A percentile compares a stretch with the other conserved stretches of the same genome.
Evolutionary conservation across 2,113 vertebrate genomes (phyloP).

Genomic region (Girardinichthys multiradiatus): DNA sequence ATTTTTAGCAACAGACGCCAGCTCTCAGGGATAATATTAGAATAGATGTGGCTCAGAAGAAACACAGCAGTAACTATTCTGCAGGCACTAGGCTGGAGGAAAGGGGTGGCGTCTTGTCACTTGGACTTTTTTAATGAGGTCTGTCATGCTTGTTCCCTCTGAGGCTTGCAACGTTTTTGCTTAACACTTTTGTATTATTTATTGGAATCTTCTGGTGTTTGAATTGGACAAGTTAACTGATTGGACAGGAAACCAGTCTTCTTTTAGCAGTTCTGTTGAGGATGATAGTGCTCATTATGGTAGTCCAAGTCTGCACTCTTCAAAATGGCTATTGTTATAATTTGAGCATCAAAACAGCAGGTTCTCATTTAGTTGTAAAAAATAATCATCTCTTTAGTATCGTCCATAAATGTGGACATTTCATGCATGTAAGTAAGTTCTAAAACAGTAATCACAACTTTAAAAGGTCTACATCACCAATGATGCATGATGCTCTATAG

Average conservation of each 20-base stretch:
- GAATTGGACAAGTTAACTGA: not conserved
- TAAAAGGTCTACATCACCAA: no score
- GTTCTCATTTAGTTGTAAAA: not conserved
- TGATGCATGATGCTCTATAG: no score
- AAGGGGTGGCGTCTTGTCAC: conserved; percentile 12
- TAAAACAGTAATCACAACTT: no score
- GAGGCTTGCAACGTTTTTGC: conserved; percentile 2
- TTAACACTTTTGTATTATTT: not conserved
- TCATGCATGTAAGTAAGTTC: no score
- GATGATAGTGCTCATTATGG: not conserved
- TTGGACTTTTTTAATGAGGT: conserved; percentile 27
- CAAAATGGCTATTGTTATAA: not conserved
- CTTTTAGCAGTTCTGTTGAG: not conserved
- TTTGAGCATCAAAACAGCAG: not conserved
- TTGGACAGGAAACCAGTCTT: not conserved
- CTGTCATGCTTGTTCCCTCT: conserved; percentile 12
- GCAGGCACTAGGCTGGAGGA: conserved; percentile 11
- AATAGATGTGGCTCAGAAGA: conserved; percentile 52
- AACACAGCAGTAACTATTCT: conserved; percentile 41
- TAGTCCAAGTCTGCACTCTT: not conserved
- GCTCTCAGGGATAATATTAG: conserved; percentile 49
- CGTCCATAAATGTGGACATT: no score
- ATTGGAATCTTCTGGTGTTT: not conserved
- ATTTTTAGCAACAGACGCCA: conserved; percentile 73
- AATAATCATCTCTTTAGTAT: no score